These are phyloP conservation scores for Axea sp. DNA, from an alignment of 2,888 invertebrate species.

Conservation along the genomic window DNA sequence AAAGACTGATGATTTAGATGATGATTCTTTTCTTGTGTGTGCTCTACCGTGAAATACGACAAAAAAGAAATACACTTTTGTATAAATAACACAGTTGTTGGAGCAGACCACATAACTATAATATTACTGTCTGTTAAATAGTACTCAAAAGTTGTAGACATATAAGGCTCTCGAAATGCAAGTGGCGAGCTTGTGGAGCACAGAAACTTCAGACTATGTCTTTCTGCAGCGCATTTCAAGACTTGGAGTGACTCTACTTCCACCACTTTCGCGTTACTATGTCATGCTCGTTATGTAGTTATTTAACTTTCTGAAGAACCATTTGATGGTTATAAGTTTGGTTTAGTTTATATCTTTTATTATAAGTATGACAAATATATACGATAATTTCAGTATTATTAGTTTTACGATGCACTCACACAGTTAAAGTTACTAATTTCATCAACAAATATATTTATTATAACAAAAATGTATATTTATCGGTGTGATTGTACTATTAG, in stretches of 20 bases:
- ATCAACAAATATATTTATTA: too few relatives aligned
- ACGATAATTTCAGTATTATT: too few relatives aligned
- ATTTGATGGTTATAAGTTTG: slow-evolving; percentile 47
- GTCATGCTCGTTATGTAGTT: slow-evolving; percentile 54
- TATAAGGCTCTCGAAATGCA: slow-evolving; percentile 50
- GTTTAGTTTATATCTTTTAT: slow-evolving; percentile 35
- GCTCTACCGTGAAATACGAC: too few relatives aligned
- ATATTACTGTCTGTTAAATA: slow-evolving; percentile 59
- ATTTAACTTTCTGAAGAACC: slow-evolving; percentile 50
- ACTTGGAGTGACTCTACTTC: slow-evolving; percentile 57
- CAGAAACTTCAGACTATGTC: slow-evolving; percentile 55
- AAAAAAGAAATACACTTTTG: too few relatives aligned
- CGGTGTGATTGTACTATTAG: too few relatives aligned
- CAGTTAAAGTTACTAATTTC: too few relatives aligned
- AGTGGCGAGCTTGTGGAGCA: slow-evolving; percentile 53
- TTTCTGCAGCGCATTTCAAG: slow-evolving; percentile 54
- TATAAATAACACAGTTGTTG: slow-evolving; percentile 19
- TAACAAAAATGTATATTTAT: too few relatives aligned
- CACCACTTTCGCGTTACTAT: slow-evolving; percentile 52
- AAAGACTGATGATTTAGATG: too few relatives aligned
- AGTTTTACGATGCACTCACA: too few relatives aligned
- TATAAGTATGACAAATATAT: too few relatives aligned
- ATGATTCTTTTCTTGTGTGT: too few relatives aligned
- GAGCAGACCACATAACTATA: slow-evolving; percentile 34
- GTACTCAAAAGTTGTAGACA: slow-evolving; percentile 60